phyloP scores from a whole-genome alignment of 2,888 invertebrate species.

The Leptopilina myrica region DNA sequence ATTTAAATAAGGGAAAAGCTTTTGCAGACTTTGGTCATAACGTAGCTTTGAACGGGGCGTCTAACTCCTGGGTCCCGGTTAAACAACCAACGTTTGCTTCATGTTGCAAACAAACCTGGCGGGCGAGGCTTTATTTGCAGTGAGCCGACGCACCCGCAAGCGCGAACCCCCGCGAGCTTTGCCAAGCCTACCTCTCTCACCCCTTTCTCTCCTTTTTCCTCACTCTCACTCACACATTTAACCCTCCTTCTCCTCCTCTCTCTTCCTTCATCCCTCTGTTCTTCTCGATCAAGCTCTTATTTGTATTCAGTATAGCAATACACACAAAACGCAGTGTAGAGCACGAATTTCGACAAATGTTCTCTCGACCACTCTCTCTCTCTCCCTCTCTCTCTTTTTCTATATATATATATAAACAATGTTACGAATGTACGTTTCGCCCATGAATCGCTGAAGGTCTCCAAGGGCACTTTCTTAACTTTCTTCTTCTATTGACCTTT shows the following conservation, averaged over 20 bases:
- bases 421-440: background rate
- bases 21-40: conserved; percentile 22
- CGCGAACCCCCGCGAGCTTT: conserved; percentile 27
- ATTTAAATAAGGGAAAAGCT: conserved; percentile 32
- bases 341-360: conserved; percentile 29
- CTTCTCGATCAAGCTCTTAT: conserved; percentile 11
- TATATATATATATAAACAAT: too few species aligned
- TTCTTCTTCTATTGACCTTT: conserved; percentile 14
- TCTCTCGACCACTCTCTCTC: background rate
- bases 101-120: conserved; percentile 70
- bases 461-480: conserved; percentile 19
- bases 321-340: conserved; percentile 28
- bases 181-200: conserved; percentile 33
- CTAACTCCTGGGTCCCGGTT: conserved; percentile 64
- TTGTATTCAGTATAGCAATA: conserved; percentile 41
- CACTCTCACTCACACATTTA: conserved; percentile 28
- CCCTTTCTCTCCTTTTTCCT: conserved; percentile 40
- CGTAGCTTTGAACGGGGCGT: conserved; percentile 51
- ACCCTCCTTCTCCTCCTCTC: conserved; percentile 9
- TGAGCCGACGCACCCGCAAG: conserved; percentile 61
- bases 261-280: conserved; percentile 17
- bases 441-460: conserved; percentile 7
- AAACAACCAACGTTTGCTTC: conserved; percentile 69
- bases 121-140: conserved; percentile 69
- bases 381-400: too few species aligned